Base-by-base conservation (phyloP, 2,113 vertebrate genomes). In the Anoplopoma fimbria region DNA sequence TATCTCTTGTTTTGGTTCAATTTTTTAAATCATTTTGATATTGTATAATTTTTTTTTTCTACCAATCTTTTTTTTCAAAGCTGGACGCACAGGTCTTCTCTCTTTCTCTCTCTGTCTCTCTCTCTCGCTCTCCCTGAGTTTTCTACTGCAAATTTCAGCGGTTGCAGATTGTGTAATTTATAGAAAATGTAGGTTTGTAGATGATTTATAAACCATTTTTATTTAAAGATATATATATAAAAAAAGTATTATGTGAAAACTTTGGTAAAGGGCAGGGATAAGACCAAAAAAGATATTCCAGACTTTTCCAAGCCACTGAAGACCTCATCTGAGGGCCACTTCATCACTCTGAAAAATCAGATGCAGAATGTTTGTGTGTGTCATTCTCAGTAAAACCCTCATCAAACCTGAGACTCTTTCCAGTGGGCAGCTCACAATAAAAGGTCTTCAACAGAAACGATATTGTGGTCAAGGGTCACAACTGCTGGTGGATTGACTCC, bases 151-250 rank as follows among this genome's bases (percentile, higher is more conserved):
- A 70, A 67, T 77, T 79, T 84, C 71, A 61, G 29, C 58, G 81
- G 49, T 84, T 86, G 63, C 60, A 79, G 53, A 34, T 45, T 53
- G 47, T 89, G 75, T 88, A 88, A 89, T 91, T 94, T 93, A 88
- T 87, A 91, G 73, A 90, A 85, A 55, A 75, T 87, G 58, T 79
- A 79, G 63, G 78, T 91, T 93, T 92, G 85, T 92, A 92, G 88
- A 79, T 84, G 81, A 91, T 93, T 93, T 93, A 75, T 92, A 89
- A 78, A 75, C 10, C 5, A 12, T 84, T 91, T 93, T 92, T 90
- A 91, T 93, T 93, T 90, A 92, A 89, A 73, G 36, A 87, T 74
- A 53, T 53, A 61, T 49, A 42, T 62, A 36, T 34, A 12, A 36
- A 77, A 79, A 40, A 75, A 78, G 55, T 58, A 4, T 75, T 81